These are phyloP conservation scores for Tetragonisca angustula DNA, from an alignment of 2,888 invertebrate species.

Conservation along the genomic window DNA sequence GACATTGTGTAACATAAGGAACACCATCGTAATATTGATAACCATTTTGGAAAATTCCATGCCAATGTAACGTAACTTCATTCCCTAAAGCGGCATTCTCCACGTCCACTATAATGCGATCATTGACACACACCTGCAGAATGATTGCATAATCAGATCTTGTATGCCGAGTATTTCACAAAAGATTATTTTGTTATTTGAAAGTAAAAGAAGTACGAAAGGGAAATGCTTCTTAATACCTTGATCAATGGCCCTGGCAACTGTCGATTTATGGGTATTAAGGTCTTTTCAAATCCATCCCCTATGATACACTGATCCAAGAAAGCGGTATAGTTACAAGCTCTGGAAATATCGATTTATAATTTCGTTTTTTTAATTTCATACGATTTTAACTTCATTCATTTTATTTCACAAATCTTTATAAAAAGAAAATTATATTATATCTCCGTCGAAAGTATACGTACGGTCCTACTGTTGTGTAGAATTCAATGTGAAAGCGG, in stretches of 20 bases:
- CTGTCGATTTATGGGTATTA: conserved; percentile 93
- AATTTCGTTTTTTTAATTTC: background rate
- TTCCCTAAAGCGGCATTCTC: conserved; percentile 94
- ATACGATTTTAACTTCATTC: background rate
- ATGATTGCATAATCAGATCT: background rate
- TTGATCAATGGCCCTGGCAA: conserved; percentile 95
- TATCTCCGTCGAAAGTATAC: background rate
- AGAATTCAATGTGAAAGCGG: conserved; percentile 46
- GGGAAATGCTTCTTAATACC: conserved; percentile 84
- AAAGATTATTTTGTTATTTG: background rate
- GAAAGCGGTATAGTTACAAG: background rate
- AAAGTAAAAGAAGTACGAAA: background rate
- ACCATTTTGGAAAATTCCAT: conserved; percentile 93
- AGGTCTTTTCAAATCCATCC: conserved; percentile 93
- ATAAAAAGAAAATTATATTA: no score
- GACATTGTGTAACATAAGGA: conserved; percentile 95
- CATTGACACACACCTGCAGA: conserved; percentile 92
- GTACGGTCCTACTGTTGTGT: conserved; percentile 46
- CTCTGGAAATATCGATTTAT: conserved; percentile 6
- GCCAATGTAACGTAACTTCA: conserved; percentile 96
- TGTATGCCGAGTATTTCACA: no score
- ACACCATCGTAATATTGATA: conserved; percentile 95
- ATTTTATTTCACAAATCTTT: no score
- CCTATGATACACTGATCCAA: conserved; percentile 90
- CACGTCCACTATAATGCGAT: conserved; percentile 94